Conservation (phyloP, 2,888 invertebrate genomes). For the Chrysotoxum bicinctum region DNA sequence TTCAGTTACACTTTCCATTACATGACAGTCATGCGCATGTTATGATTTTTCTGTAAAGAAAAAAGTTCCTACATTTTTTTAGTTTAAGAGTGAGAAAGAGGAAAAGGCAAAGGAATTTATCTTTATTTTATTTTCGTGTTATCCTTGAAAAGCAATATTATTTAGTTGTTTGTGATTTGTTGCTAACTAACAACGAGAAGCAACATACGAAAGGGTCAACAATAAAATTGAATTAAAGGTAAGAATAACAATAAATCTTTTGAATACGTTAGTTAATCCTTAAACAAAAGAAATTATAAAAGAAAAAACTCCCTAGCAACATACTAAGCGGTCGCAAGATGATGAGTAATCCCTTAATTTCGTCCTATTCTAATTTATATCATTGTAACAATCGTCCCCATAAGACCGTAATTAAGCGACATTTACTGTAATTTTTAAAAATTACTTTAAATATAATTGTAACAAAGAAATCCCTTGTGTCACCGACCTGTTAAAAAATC, state of each 20-base stretch:
- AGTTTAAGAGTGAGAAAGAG: not conserved
- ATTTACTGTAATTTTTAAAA: not conserved
- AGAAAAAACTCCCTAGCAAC: not conserved
- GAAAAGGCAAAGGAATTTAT: not conserved
- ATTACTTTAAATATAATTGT: not conserved
- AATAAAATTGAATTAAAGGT: not conserved
- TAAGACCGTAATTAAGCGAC: not conserved
- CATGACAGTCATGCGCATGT: conserved; percentile 9
- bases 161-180: conserved; percentile 1
- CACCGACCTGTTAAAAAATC: not conserved
- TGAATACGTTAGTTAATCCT: not conserved
- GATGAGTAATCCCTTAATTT: conserved; percentile 5
- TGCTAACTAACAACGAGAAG: not conserved
- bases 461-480: not conserved
- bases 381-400: not conserved
- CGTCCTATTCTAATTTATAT: not conserved
- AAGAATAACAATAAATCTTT: not conserved
- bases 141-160: not conserved
- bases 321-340: not conserved
- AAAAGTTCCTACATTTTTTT: conserved; percentile 3
- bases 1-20: not conserved
- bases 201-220: not conserved
- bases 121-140: not conserved
- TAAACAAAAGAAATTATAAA: not conserved
- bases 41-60: not conserved